Base-by-base conservation (phyloP, 2,888 invertebrate genomes). In the Chouioia cunea region DNA sequence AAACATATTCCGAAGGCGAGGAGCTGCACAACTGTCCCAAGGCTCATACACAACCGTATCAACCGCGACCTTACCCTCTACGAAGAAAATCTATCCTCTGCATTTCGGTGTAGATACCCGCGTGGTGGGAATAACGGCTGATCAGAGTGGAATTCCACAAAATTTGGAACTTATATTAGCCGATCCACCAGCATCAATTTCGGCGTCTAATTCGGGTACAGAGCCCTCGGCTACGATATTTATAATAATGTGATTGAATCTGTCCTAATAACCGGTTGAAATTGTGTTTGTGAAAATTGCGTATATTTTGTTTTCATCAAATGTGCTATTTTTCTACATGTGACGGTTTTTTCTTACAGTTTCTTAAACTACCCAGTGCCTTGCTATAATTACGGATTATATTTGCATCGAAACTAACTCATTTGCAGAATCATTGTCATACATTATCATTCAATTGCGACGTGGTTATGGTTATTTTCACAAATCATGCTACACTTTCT, bases 121-220 rank as follows among this genome's bases (percentile, higher is more conserved):
- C 66, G 70, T 65, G 52, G 46, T 67, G 63, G 71, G 57, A 64
- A 77, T 78, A 70, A 71, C 59, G 44, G 75, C 76, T 36, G 84
- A 84, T 77, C 84, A 83, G 70, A 82, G 78, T 69, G 77, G 78
- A 69, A 78, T 79, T 74, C 82, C 84, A 10, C 84, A 84, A 76
- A 84, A 84, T 74, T 70, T 83, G 60, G 82, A 82, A 23, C 80
- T 81, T 36, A 79, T 81, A 4, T 67, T 85, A 64, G 78, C 83
- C 50, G 80, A 83, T 60, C 81, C 82, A n/a, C 81, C 82, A 59
- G 65, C 76, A 74, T 71, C 74, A 12, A 65, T 72, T 65, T 76
- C 75, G 60, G 64, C 77, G 56, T 65, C 75, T 73, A 71, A 75
- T 54, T 75, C 77, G 70, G 78, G 78, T 78, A 78, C 73, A 72